Evolutionary conservation across 2,113 vertebrate species (phyloP).

Genomic region (Hymenochirus boettgeri): DNA sequence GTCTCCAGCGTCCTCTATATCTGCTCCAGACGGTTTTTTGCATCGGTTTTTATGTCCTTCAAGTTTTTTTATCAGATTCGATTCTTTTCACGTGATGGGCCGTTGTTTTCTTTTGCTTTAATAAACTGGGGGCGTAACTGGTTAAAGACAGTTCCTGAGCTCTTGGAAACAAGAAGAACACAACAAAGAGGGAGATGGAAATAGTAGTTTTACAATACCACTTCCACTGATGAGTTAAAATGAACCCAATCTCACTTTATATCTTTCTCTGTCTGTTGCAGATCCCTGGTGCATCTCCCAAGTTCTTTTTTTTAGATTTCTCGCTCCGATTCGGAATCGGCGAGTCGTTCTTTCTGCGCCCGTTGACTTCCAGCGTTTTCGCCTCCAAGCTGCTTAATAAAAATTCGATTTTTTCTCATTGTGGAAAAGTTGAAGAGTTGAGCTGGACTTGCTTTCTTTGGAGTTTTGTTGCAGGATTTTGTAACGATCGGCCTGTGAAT

Average conservation of each 20-base stretch:
- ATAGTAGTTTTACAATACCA: too few relatives aligned
- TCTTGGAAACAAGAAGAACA: constrained; percentile 54
- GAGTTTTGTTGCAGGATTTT: constrained; percentile 74
- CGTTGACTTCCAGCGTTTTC: constrained; percentile 51
- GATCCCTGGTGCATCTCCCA: constrained; percentile 73
- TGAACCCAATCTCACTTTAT: constrained; percentile 69
- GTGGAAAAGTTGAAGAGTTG: constrained; percentile 75
- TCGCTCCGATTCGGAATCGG: constrained; percentile 62
- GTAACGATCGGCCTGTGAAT: constrained; percentile 77
- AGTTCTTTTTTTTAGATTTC: constrained; percentile 75
- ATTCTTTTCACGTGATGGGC: constrained; percentile 78
- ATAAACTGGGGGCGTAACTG: constrained; percentile 76
- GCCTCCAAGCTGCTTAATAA: constrained; percentile 54
- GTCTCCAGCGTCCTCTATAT: constrained; percentile 64
- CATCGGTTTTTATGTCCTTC: constrained; percentile 62
- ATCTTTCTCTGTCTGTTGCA: constrained; percentile 79
- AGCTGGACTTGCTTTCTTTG: constrained; percentile 63
- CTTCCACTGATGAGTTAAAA: too few relatives aligned
- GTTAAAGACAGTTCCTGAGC: constrained; percentile 68
- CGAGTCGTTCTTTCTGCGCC: constrained; percentile 57
- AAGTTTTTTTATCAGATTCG: constrained; percentile 57
- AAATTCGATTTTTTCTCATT: constrained; percentile 63
- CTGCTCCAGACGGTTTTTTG: constrained; percentile 66
- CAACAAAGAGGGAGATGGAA: too few relatives aligned
- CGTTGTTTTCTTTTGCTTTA: constrained; percentile 87